phyloP scores from a whole-genome alignment of 2,113 vertebrate species.

The Psittacula cyanocephala region DNA sequence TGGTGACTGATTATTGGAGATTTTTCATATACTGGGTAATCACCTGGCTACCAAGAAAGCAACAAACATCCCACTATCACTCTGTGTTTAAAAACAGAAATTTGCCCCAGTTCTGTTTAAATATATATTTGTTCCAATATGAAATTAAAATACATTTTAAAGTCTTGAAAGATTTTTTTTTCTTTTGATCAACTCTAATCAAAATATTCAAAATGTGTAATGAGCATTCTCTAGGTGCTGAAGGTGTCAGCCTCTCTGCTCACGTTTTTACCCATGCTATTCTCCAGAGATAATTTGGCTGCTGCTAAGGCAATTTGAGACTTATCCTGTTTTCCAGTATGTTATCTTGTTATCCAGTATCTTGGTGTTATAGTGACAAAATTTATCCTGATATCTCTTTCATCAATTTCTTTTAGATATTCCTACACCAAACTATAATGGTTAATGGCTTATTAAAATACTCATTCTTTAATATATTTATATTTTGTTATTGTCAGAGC shows the following conservation, averaged over 20 bases:
- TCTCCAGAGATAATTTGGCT: background rate
- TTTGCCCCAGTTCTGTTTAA: background rate
- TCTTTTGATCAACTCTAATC: background rate
- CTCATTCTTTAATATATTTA: background rate
- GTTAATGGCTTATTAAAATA: background rate
- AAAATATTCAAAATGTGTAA: background rate
- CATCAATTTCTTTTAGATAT: background rate
- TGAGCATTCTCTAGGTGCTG: background rate
- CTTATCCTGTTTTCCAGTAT: background rate
- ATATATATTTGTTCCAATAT: background rate
- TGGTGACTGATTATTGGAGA: background rate
- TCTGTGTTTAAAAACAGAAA: background rate
- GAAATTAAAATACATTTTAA: background rate
- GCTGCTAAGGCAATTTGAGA: background rate
- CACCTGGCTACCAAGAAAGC: background rate
- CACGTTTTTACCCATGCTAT: background rate
- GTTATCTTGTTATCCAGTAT: background rate
- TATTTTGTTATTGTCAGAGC: background rate
- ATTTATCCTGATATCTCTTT: background rate
- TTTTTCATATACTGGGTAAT: background rate
- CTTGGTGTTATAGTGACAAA: background rate
- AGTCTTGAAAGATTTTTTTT: background rate
- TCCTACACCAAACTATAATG: background rate
- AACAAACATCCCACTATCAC: background rate
- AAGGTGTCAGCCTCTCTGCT: background rate